Percentiles rank a stretch among this genome's conserved stretches.
Conservation (phyloP, 2,888 invertebrate genomes). For the Eustalomyia histrio region DNA sequence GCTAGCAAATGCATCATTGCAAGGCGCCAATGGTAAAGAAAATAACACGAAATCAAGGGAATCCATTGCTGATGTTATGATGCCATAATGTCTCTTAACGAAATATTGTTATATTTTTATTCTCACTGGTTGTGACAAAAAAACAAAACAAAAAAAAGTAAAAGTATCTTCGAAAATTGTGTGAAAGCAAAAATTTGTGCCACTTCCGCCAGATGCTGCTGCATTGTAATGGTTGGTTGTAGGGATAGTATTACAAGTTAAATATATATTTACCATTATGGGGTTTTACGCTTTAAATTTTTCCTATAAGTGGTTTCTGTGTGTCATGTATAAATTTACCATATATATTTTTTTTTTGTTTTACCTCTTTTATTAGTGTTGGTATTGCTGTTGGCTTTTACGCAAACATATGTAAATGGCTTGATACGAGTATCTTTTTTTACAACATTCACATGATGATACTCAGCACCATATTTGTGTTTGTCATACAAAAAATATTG, state of each 20-base stretch:
- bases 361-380: not conserved
- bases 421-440: not conserved
- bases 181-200: slow-evolving; percentile 19
- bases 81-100: slow-evolving; percentile 52
- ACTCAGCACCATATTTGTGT: not conserved
- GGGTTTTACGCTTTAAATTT: slow-evolving; percentile 7
- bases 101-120: not conserved
- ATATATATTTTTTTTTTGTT: not conserved
- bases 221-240: not conserved
- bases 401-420: slow-evolving; percentile 4
- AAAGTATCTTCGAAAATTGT: slow-evolving; percentile 9
- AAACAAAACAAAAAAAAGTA: not conserved
- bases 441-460: not conserved
- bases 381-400: not conserved
- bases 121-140: slow-evolving; percentile 4
- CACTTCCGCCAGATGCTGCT: slow-evolving; percentile 35
- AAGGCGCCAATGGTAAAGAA: slow-evolving; percentile 38
- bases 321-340: not conserved
- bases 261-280: slow-evolving; percentile 3
- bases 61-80: slow-evolving; percentile 34
- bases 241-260: not conserved
- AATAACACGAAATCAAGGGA: slow-evolving; percentile 22
- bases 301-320: not conserved
- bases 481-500: not conserved
- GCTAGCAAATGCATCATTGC: slow-evolving; percentile 28